These are phyloP conservation scores for Lerema accius DNA, from an alignment of 1,140 invertebrate species.

Conservation along the genomic window DNA sequence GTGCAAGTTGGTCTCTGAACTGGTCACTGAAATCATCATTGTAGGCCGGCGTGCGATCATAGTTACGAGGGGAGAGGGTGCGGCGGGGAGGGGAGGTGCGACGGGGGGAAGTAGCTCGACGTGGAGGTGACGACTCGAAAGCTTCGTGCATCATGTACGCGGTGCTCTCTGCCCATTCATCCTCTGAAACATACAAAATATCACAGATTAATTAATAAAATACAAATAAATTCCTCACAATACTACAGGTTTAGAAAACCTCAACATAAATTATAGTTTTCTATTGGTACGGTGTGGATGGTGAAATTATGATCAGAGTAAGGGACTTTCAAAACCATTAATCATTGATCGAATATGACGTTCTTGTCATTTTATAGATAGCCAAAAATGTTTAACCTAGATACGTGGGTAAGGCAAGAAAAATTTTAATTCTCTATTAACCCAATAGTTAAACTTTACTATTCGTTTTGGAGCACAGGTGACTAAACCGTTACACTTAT, in stretches of 20 bases:
- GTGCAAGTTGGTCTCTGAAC: slow-evolving; percentile 64
- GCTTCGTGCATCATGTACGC: slow-evolving; percentile 82
- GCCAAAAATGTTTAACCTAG: no score
- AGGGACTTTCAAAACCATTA: no score
- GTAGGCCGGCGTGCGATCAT: slow-evolving; percentile 54
- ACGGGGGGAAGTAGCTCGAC: slow-evolving; percentile 52
- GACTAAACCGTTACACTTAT: slow-evolving; percentile 4
- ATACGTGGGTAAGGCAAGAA: no score
- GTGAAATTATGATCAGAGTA: no score
- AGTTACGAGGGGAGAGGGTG: slow-evolving; percentile 63
- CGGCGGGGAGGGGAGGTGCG: slow-evolving; percentile 49
- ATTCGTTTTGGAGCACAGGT: background rate
- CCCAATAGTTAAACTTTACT: background rate
- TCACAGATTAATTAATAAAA: no score
- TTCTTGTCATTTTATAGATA: no score
- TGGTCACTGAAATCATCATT: slow-evolving; percentile 68
- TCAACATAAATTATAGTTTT: no score
- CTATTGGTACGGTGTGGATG: no score
- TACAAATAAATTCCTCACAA: no score
- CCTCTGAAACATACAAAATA: slow-evolving; percentile 70
- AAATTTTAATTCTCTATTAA: no score
- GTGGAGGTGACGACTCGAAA: slow-evolving; percentile 72
- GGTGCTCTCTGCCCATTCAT: slow-evolving; percentile 81
- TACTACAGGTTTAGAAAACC: no score
- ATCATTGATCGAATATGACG: no score